Evolutionary conservation across 2,797 vertebrate species (phyloP).

Genomic region (Brachyrhaphis roseni): DNA sequence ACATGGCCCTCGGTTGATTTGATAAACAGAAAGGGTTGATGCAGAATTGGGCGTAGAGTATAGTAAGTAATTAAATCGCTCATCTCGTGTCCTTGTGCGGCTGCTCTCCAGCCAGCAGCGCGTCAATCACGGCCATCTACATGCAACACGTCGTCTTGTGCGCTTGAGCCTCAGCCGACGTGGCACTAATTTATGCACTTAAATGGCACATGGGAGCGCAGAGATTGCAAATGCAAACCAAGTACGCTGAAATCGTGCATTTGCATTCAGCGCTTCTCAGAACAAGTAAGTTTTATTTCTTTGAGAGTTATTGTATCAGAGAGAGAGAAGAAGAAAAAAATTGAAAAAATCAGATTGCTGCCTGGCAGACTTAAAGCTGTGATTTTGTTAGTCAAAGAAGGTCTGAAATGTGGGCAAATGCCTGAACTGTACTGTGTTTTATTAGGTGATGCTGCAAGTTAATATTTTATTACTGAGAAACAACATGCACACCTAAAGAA

Average conservation of each 20-base stretch:
- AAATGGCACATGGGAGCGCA: slow-evolving; percentile 75
- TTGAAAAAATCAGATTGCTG: neutral
- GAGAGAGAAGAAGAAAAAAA: neutral
- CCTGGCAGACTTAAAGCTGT: neutral
- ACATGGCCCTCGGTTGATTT: slow-evolving; percentile 76
- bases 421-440: neutral
- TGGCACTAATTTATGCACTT: slow-evolving; percentile 83
- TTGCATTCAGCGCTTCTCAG: slow-evolving; percentile 62
- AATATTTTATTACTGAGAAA: neutral
- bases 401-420: neutral
- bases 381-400: neutral
- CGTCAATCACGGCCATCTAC: slow-evolving; percentile 79
- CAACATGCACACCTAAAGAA: neutral
- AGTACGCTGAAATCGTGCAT: slow-evolving; percentile 59
- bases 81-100: slow-evolving; percentile 73
- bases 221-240: slow-evolving; percentile 72
- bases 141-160: slow-evolving; percentile 71
- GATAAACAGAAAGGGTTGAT: slow-evolving; percentile 76
- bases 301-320: slow-evolving; percentile 46
- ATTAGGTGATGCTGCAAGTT: neutral
- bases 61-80: slow-evolving; percentile 80
- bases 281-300: slow-evolving; percentile 61
- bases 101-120: slow-evolving; percentile 65
- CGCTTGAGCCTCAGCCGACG: slow-evolving; percentile 68
- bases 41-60: slow-evolving; percentile 66